These are phyloP conservation scores for Metacarcinus magister DNA, from an alignment of 2,888 invertebrate species.

Conservation along the genomic window DNA sequence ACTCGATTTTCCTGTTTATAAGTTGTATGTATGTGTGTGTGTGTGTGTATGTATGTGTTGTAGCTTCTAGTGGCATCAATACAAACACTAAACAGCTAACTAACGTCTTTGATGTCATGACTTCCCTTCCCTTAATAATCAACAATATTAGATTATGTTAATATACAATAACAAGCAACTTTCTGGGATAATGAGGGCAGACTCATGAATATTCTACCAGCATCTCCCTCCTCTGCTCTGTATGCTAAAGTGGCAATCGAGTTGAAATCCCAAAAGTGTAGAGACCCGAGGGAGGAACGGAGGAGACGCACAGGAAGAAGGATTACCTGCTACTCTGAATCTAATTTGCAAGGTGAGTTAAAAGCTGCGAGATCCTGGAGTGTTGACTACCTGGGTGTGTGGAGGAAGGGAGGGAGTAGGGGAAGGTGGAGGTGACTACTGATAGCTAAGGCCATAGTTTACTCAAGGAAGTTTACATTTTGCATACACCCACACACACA, in stretches of 20 bases:
- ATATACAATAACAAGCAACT: conserved; percentile 19
- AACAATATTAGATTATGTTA: background rate
- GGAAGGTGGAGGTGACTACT: background rate
- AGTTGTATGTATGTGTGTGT: background rate
- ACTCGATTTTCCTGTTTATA: background rate
- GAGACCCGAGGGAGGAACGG: background rate
- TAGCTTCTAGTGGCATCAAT: background rate
- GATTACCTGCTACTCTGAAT: conserved; percentile 35
- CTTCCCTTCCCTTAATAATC: background rate
- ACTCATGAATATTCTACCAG: conserved; percentile 7
- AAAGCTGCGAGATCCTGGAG: background rate
- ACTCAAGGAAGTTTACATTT: no score
- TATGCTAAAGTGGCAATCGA: conserved; percentile 35
- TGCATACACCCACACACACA: background rate
- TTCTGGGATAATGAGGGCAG: conserved; percentile 5
- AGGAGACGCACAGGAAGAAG: background rate
- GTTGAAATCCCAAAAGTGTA: conserved; percentile 27
- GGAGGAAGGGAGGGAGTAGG: background rate
- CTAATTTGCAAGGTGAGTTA: conserved; percentile 36
- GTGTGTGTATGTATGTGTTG: background rate
- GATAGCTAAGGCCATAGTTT: no score
- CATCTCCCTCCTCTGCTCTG: conserved; percentile 28
- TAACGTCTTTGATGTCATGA: background rate
- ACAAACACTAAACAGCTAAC: background rate
- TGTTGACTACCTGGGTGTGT: background rate